phyloP scores from a whole-genome alignment of 2,113 vertebrate species.

The Sinocyclocheilus anshuiensis region DNA sequence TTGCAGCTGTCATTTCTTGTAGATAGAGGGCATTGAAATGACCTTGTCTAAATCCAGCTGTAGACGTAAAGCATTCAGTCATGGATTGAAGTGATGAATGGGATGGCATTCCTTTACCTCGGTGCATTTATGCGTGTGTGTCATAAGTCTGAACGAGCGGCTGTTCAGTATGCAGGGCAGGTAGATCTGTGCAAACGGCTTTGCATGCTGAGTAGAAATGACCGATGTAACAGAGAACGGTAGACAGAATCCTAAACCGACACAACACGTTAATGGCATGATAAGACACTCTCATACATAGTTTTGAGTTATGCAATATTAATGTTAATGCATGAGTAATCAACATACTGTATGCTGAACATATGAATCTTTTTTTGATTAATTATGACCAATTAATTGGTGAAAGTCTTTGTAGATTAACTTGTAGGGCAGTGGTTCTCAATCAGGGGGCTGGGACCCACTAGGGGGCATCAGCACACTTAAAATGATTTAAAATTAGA shows the following conservation, averaged over 20 bases:
- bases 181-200: slow-evolving; percentile 46
- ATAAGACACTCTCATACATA: background rate
- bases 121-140: slow-evolving; percentile 44
- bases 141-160: slow-evolving; percentile 9
- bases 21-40: slow-evolving; percentile 62
- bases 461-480: background rate
- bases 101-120: slow-evolving; percentile 60
- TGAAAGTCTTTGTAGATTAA: background rate
- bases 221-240: slow-evolving; percentile 19
- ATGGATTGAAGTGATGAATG: slow-evolving; percentile 55
- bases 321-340: background rate
- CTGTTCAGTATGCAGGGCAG: slow-evolving; percentile 48
- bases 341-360: background rate
- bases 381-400: background rate
- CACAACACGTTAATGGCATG: background rate
- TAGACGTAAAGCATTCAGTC: slow-evolving; percentile 29
- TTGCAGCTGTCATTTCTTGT: background rate
- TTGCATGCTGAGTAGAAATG: slow-evolving; percentile 45
- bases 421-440: background rate
- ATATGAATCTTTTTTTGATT: background rate
- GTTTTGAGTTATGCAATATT: background rate
- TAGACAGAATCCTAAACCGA: background rate
- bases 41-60: slow-evolving; percentile 66
- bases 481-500: background rate
- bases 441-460: background rate